These are phyloP conservation scores for Bujurquina vittata DNA, from an alignment of 2,113 vertebrate genomes.

Conservation along the genomic window DNA sequence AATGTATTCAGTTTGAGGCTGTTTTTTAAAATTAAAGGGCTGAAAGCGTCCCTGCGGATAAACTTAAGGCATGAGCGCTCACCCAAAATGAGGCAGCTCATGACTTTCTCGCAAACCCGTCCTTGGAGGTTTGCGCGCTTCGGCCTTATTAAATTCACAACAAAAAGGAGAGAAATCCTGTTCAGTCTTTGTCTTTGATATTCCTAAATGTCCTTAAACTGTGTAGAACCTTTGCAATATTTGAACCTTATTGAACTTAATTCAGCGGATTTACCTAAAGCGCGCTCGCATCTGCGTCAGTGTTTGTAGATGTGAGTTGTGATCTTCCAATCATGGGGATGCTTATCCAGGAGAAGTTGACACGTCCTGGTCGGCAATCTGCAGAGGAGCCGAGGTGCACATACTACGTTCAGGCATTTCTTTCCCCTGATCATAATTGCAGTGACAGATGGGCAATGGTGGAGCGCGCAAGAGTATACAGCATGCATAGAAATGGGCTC, in stretches of 20 bases:
- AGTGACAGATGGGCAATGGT: slow-evolving; percentile 72
- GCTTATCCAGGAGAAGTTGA: slow-evolving; percentile 52
- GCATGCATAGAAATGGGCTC: slow-evolving; percentile 67
- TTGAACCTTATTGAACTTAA: slow-evolving; percentile 65
- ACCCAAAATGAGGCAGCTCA: not conserved
- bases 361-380: slow-evolving; percentile 56
- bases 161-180: slow-evolving; percentile 25
- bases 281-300: slow-evolving; percentile 52
- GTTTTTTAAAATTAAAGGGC: slow-evolving; percentile 10
- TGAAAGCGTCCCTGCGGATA: slow-evolving; percentile 2
- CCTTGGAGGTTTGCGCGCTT: slow-evolving; percentile 1
- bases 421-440: slow-evolving; percentile 63
- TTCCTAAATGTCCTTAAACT: slow-evolving; percentile 62
- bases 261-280: slow-evolving; percentile 52
- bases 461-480: slow-evolving; percentile 34
- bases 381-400: slow-evolving; percentile 49
- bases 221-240: slow-evolving; percentile 54
- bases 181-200: slow-evolving; percentile 40
- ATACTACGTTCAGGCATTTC: slow-evolving; percentile 41
- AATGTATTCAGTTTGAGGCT: slow-evolving; percentile 47
- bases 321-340: slow-evolving; percentile 46
- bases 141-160: slow-evolving; percentile 17
- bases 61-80: not conserved
- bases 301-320: slow-evolving; percentile 56
- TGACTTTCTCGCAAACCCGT: not conserved